Evolutionary conservation across 35 echinoderm and acorn worm genomes (phyloP).

Genomic region (Apostichopus parvimensis): DNA sequence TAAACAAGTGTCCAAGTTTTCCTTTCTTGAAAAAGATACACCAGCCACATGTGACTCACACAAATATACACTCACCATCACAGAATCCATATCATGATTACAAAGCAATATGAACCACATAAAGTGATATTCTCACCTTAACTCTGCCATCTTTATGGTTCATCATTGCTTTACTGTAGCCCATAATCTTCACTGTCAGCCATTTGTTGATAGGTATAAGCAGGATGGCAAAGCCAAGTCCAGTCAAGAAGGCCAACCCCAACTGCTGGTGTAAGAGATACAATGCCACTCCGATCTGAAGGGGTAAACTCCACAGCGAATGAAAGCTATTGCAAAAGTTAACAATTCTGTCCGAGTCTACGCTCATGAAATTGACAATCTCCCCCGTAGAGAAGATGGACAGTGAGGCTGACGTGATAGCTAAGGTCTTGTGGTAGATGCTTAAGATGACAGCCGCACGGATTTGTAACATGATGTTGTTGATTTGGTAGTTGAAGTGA

Average conservation of each 20-base stretch:
- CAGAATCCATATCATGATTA: too few relatives aligned
- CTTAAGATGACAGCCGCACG: conserved; percentile 82
- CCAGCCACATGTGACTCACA: too few relatives aligned
- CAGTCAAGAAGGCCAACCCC: conserved; percentile 65
- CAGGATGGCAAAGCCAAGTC: conserved; percentile 77
- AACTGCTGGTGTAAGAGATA: conserved; percentile 84
- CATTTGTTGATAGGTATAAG: conserved; percentile 91
- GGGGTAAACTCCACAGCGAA: conserved; percentile 96
- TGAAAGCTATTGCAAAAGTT: conserved; percentile 97
- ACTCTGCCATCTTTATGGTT: conserved; percentile 86
- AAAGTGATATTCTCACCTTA: conserved; percentile 67
- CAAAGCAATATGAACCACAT: too few relatives aligned
- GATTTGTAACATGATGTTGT: conserved; percentile 75
- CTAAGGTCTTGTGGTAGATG: conserved; percentile 83
- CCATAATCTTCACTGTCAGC: conserved; percentile 86
- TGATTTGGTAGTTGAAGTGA: conserved; percentile 92
- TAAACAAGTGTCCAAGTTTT: too few relatives aligned
- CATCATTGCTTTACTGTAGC: conserved; percentile 87
- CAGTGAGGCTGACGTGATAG: conserved; percentile 71
- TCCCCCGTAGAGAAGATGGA: conserved; percentile 85
- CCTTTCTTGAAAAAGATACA: too few relatives aligned
- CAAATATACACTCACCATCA: too few relatives aligned
- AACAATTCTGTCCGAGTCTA: conserved; percentile 84
- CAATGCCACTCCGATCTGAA: conserved; percentile 83
- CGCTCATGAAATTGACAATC: conserved; percentile 99